Conservation (phyloP, 2,888 invertebrate genomes). For the Allygus modestus region DNA sequence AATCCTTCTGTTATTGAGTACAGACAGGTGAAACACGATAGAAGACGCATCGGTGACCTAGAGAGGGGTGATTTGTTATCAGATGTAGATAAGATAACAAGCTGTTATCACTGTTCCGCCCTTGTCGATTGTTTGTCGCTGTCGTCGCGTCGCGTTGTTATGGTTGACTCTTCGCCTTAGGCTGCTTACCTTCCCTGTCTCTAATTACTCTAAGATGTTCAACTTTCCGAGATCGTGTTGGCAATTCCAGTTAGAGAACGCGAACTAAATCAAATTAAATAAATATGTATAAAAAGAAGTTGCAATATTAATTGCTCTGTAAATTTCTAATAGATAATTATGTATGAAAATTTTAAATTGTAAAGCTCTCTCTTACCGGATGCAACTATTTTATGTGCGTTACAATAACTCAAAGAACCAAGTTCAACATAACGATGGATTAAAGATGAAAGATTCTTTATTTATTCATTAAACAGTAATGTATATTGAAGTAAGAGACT, state of each 20-base stretch:
- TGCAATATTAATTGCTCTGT: too few relatives aligned
- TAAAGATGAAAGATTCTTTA: too few relatives aligned
- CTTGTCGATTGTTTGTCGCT: not conserved
- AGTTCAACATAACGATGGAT: too few relatives aligned
- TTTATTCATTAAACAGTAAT: too few relatives aligned
- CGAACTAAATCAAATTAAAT: too few relatives aligned
- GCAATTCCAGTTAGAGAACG: not conserved
- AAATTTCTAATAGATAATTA: too few relatives aligned
- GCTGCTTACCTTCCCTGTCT: not conserved
- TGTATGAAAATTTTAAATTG: too few relatives aligned
- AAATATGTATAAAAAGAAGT: too few relatives aligned
- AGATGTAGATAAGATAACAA: conserved; percentile 16
- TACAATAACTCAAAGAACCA: too few relatives aligned
- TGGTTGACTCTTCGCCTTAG: not conserved
- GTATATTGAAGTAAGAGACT: too few relatives aligned
- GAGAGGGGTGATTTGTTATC: conserved; percentile 16
- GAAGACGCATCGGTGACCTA: not conserved
- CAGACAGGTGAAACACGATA: not conserved
- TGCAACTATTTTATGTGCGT: too few relatives aligned
- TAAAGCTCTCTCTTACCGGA: too few relatives aligned
- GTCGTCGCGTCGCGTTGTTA: not conserved
- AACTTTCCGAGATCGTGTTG: not conserved
- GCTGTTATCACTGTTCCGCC: not conserved
- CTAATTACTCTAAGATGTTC: conserved; percentile 9
- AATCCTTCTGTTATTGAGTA: conserved; percentile 2